A percentile compares a stretch with the other conserved stretches of the same genome.
Conservation (phyloP, 2,797 vertebrate genomes). For the Vipera ursinii region DNA sequence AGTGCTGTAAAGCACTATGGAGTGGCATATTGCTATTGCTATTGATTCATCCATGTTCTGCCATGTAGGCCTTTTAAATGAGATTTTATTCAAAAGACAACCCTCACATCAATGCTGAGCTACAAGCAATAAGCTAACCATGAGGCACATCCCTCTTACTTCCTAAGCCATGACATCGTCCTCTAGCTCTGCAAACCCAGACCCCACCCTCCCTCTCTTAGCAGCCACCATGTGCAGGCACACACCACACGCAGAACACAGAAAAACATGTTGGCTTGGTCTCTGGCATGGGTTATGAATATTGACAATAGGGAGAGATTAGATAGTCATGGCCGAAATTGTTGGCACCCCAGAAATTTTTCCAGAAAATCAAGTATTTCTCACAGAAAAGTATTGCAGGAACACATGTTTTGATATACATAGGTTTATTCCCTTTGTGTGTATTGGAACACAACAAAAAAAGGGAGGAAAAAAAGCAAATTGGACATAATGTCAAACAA, state of each 20-base stretch:
- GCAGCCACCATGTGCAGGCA: neutral
- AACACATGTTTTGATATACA: too few relatives aligned
- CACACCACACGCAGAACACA: neutral
- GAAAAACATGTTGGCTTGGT: neutral
- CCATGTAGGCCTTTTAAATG: neutral
- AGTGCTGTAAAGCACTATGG: too few relatives aligned
- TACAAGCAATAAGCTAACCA: neutral
- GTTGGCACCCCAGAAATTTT: too few relatives aligned
- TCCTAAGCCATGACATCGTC: neutral
- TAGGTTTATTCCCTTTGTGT: too few relatives aligned
- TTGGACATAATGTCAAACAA: too few relatives aligned
- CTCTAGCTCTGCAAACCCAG: neutral
- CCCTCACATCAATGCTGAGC: neutral
- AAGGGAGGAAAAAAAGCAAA: too few relatives aligned
- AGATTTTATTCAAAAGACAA: neutral
- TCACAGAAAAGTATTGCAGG: too few relatives aligned
- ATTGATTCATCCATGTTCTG: neutral
- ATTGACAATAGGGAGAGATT: neutral
- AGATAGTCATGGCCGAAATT: too few relatives aligned
- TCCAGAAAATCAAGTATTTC: too few relatives aligned
- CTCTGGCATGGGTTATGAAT: neutral
- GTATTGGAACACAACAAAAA: too few relatives aligned
- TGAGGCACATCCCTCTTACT: neutral
- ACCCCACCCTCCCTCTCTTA: too few relatives aligned
- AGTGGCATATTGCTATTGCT: too few relatives aligned